These are phyloP conservation scores for Zaprionus ornatus DNA, from an alignment of 1,140 invertebrate species.

Conservation along the genomic window DNA sequence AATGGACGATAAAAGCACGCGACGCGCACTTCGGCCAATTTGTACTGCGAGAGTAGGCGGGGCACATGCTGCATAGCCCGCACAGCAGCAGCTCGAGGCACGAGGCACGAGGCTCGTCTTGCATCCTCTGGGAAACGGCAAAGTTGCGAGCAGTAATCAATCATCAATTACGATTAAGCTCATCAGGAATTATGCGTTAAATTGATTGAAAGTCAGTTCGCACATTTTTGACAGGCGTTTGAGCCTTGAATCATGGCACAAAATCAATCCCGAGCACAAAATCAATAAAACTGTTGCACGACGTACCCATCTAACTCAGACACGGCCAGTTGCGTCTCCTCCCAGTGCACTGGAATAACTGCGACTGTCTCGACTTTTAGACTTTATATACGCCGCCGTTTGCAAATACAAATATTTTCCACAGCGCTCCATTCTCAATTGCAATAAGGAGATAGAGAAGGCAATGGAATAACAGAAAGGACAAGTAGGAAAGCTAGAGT, in stretches of 20 bases:
- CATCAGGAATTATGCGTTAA: constrained; percentile 84
- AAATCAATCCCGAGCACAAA: constrained; percentile 68
- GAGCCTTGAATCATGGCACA: constrained; percentile 68
- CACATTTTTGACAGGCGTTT: constrained; percentile 52
- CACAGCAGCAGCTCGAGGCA: neutral
- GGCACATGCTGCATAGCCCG: neutral
- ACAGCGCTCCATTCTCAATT: constrained; percentile 22
- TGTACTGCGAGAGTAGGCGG: constrained; percentile 3
- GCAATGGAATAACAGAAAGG: constrained; percentile 5
- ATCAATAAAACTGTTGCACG: constrained; percentile 72
- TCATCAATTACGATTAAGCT: constrained; percentile 83
- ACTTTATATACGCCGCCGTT: constrained; percentile 27
- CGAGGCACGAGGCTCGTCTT: neutral
- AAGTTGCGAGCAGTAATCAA: constrained; percentile 67
- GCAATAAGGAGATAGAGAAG: constrained; percentile 5
- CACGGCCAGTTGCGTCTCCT: neutral
- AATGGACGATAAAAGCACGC: constrained; percentile 58
- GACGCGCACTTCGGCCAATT: constrained; percentile 22
- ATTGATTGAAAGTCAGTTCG: constrained; percentile 83
- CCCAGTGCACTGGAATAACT: neutral
- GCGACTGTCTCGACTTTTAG: constrained; percentile 19
- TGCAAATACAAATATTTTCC: constrained; percentile 72
- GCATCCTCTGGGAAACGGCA: constrained; percentile 8
- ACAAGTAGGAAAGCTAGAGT: neutral
- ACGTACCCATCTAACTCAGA: neutral